Percentiles rank a stretch among this genome's conserved stretches.
Evolutionary conservation across 1,140 invertebrate genomes (phyloP).

Genomic region (Drosophila mayri): DNA sequence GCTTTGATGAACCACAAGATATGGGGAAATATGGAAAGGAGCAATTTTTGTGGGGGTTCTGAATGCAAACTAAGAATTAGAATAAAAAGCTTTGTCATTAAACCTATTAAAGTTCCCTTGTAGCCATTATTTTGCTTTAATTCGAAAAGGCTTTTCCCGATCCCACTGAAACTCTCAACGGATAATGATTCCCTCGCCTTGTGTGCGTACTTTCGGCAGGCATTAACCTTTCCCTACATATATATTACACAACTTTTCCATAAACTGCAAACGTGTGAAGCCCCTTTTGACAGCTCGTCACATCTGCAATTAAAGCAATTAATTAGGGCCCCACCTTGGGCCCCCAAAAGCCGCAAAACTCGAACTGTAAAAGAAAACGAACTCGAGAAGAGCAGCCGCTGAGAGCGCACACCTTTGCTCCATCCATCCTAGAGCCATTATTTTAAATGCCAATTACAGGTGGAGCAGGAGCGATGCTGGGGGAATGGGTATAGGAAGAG

Average conservation of each 20-base stretch:
- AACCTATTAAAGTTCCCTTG: background rate
- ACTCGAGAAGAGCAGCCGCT: background rate
- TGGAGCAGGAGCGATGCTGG: slow-evolving; percentile 28
- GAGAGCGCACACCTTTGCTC: background rate
- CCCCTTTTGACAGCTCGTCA: slow-evolving; percentile 41
- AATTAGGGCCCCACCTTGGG: slow-evolving; percentile 48
- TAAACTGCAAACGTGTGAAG: slow-evolving; percentile 47
- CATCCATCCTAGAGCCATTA: slow-evolving; percentile 33
- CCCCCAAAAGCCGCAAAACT: slow-evolving; percentile 4
- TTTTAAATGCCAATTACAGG: slow-evolving; percentile 74
- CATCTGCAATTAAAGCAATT: slow-evolving; percentile 70
- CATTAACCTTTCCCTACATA: slow-evolving; percentile 1
- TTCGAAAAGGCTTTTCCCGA: background rate
- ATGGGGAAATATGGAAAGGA: background rate
- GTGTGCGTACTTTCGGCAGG: background rate
- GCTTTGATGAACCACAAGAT: slow-evolving; percentile 1
- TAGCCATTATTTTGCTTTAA: background rate
- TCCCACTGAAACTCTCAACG: background rate
- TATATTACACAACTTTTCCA: slow-evolving; percentile 9
- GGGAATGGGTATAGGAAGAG: slow-evolving; percentile 19
- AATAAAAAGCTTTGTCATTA: background rate
- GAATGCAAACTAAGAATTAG: background rate
- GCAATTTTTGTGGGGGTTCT: too few species aligned
- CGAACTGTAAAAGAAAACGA: slow-evolving; percentile 30
- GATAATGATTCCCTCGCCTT: background rate